phyloP scores from a whole-genome alignment of 23 tunicate species.

The Styela plicata region DNA sequence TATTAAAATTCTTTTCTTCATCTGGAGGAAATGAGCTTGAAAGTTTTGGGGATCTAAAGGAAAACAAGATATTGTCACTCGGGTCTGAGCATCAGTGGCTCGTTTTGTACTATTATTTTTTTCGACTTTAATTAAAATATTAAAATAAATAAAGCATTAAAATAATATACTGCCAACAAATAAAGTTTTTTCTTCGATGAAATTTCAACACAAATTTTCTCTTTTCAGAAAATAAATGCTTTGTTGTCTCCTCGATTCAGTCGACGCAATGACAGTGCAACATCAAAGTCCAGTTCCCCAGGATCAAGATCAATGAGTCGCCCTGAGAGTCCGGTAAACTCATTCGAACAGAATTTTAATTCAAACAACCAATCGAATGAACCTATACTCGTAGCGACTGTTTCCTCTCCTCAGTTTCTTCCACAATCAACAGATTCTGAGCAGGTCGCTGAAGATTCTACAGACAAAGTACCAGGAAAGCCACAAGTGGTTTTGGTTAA shows the following conservation, averaged over 20 bases:
- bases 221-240: constrained; percentile 36
- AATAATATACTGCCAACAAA: too few relatives aligned
- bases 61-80: too few relatives aligned
- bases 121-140: too few relatives aligned
- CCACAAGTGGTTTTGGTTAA: constrained; percentile 25
- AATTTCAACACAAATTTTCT: background rate
- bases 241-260: constrained; percentile 57
- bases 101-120: too few relatives aligned
- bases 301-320: constrained; percentile 14
- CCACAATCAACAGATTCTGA: constrained; percentile 5
- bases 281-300: constrained; percentile 28
- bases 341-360: background rate
- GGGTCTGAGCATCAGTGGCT: too few relatives aligned
- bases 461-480: background rate
- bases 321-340: constrained; percentile 1
- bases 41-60: too few relatives aligned
- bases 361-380: background rate
- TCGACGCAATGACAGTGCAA: constrained; percentile 45
- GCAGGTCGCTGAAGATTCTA: constrained; percentile 17
- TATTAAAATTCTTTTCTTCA: too few relatives aligned
- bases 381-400: background rate
- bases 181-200: background rate
- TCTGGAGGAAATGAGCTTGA: too few relatives aligned
- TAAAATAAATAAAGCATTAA: too few relatives aligned
- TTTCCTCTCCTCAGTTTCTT: background rate